phyloP scores from a whole-genome alignment of 1,140 invertebrate species.

The Sesamia nonagrioides region DNA sequence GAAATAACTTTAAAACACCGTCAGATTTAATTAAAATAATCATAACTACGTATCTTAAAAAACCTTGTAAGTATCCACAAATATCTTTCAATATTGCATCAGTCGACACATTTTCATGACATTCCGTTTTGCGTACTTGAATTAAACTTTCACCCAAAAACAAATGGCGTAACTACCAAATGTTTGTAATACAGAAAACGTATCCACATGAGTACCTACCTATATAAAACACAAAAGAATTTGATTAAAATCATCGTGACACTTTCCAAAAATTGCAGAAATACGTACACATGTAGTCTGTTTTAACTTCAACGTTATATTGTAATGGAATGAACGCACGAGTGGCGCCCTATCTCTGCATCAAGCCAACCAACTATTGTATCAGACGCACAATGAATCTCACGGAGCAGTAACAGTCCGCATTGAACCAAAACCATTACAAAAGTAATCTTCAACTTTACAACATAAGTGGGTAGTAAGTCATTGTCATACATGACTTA shows the following conservation, averaged over 20 bases:
- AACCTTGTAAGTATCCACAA: not conserved
- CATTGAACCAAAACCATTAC: not conserved
- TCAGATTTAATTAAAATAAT: no score
- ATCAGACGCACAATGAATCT: slow-evolving; percentile 5
- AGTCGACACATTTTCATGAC: not conserved
- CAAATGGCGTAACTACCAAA: not conserved
- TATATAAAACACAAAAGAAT: slow-evolving; percentile 29
- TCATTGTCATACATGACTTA: no score
- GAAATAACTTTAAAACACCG: not conserved
- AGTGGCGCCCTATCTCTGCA: slow-evolving; percentile 23
- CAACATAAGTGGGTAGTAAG: no score
- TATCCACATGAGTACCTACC: not conserved
- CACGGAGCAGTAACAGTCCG: not conserved
- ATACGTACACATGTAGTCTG: not conserved
- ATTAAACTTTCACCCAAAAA: slow-evolving; percentile 4
- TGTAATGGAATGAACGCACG: slow-evolving; percentile 17
- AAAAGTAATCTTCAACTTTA: slow-evolving; percentile 20
- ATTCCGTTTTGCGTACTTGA: not conserved
- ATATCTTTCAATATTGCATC: not conserved
- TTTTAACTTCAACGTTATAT: not conserved
- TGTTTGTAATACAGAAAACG: not conserved
- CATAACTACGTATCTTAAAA: no score
- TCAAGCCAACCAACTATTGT: slow-evolving; percentile 30
- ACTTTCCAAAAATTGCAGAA: slow-evolving; percentile 40
- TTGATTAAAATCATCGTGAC: slow-evolving; percentile 33